These are phyloP conservation scores for Acronicta aceris DNA, from an alignment of 2,888 invertebrate genomes.

Conservation along the genomic window DNA sequence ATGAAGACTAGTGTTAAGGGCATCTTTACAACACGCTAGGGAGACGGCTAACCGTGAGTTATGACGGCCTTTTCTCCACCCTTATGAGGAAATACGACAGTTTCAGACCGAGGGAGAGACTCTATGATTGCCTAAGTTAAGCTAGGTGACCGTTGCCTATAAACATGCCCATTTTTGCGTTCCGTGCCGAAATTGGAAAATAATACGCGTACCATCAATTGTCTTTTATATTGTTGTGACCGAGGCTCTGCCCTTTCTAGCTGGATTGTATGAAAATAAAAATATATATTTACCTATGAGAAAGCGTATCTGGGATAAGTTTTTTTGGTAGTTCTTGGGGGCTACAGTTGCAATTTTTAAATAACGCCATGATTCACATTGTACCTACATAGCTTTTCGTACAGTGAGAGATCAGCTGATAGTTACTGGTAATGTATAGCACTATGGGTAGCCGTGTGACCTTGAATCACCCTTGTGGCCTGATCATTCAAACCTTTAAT, in stretches of 20 bases:
- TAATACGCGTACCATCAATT: conserved; percentile 40
- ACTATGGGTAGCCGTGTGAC: too few relatives aligned
- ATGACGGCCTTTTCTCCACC: conserved; percentile 86
- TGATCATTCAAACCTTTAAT: too few relatives aligned
- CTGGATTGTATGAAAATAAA: not conserved
- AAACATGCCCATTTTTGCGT: conserved; percentile 57
- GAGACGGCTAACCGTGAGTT: conserved; percentile 85
- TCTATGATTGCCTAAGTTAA: conserved; percentile 81
- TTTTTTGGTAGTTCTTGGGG: not conserved
- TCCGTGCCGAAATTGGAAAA: conserved; percentile 40
- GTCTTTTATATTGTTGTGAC: conserved; percentile 37
- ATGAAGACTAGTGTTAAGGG: conserved; percentile 88
- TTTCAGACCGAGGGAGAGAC: conserved; percentile 76
- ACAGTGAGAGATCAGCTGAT: too few relatives aligned
- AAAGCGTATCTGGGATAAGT: not conserved
- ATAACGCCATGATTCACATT: too few relatives aligned
- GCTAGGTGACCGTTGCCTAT: conserved; percentile 63
- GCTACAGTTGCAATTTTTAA: too few relatives aligned
- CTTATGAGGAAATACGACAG: conserved; percentile 89
- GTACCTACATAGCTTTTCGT: too few relatives aligned
- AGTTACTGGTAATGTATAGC: too few relatives aligned
- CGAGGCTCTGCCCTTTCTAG: not conserved
- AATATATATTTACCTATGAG: not conserved
- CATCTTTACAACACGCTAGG: conserved; percentile 87
- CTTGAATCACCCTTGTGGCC: too few relatives aligned